These are phyloP conservation scores for Phrixothrix hirtus DNA, from an alignment of 2,888 invertebrate genomes.

Conservation along the genomic window DNA sequence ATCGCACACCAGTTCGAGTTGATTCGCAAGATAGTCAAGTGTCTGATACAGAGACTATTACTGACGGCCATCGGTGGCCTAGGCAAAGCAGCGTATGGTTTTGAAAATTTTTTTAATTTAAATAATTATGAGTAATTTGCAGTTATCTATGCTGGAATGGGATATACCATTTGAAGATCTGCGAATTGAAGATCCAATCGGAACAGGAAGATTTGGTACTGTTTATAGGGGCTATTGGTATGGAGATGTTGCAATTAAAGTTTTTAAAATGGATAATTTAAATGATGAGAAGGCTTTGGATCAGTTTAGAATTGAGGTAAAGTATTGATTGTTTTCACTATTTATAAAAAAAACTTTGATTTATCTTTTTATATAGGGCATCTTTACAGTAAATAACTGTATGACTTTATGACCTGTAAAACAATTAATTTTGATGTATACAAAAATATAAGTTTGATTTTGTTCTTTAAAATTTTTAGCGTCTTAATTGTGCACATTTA, in stretches of 20 bases:
- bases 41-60: conserved; percentile 64
- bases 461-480: no score
- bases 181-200: conserved; percentile 83
- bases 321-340: conserved; percentile 7
- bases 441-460: no score
- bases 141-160: conserved; percentile 93
- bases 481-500: no score
- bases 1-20: conserved; percentile 76
- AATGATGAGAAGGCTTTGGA: conserved; percentile 88
- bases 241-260: conserved; percentile 96
- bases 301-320: conserved; percentile 91
- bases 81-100: conserved; percentile 77
- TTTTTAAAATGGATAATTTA: conserved; percentile 88
- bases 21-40: conserved; percentile 84
- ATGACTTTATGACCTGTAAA: no score
- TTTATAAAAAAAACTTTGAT: background rate
- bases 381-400: no score
- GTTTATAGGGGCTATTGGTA: conserved; percentile 97
- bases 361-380: no score
- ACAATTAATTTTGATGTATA: no score
- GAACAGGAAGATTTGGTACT: conserved; percentile 91
- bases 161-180: conserved; percentile 97
- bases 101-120: no score
- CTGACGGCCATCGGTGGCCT: conserved; percentile 67
- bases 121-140: no score